These are phyloP conservation scores for Gymnarchus niloticus DNA, from an alignment of 2,113 vertebrate species.

Conservation along the genomic window DNA sequence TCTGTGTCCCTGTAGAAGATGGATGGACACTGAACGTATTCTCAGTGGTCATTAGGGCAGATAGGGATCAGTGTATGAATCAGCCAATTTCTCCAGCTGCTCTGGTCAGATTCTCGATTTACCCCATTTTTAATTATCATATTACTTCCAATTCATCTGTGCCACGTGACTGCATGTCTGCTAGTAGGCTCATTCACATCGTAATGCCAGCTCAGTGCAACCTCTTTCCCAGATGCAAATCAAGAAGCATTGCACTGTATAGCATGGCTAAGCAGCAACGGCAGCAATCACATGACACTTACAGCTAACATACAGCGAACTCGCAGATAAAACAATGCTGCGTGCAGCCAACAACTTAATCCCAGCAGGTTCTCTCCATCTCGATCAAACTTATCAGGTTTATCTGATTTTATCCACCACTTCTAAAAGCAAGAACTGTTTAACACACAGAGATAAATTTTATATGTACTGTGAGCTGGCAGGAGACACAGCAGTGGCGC, in stretches of 20 bases:
- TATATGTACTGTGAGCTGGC: not conserved
- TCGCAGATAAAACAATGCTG: not conserved
- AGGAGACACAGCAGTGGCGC: not conserved
- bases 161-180: too few species aligned
- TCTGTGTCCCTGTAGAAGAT: not conserved
- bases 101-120: not conserved
- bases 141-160: not conserved
- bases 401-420: not conserved
- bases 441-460: too few species aligned
- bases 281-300: not conserved
- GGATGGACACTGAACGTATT: not conserved
- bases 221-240: not conserved
- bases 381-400: not conserved
- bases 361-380: not conserved
- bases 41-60: not conserved
- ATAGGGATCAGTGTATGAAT: not conserved
- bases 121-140: not conserved
- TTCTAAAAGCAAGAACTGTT: not conserved
- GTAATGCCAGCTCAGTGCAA: not conserved
- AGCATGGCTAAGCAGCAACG: not conserved
- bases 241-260: not conserved
- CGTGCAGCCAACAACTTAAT: not conserved
- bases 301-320: not conserved
- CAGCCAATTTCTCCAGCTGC: not conserved
- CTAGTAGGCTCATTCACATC: not conserved